A percentile compares a stretch with the other conserved stretches of the same genome.
Conservation (phyloP, 2,888 invertebrate genomes). For the Pyrrhia umbra region DNA sequence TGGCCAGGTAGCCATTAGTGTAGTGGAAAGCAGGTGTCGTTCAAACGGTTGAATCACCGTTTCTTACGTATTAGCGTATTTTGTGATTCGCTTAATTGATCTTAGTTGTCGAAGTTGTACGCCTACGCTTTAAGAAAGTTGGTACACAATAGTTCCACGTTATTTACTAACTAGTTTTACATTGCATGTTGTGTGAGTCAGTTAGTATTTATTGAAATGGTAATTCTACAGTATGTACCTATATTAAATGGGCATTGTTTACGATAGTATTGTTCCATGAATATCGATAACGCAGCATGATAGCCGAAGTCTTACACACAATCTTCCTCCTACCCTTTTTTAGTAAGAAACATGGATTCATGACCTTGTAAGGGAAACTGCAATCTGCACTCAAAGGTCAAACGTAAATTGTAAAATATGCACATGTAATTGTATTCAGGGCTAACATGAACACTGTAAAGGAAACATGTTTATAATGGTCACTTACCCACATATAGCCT, state of each 20-base stretch:
- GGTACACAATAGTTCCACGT: constrained; percentile 54
- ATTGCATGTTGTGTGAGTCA: constrained; percentile 49
- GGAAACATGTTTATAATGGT: constrained; percentile 48
- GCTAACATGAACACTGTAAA: constrained; percentile 77
- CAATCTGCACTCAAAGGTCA: constrained; percentile 67
- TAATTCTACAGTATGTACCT: constrained; percentile 32
- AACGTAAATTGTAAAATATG: constrained; percentile 63
- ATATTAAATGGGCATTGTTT: constrained; percentile 46
- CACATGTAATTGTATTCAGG: constrained; percentile 74
- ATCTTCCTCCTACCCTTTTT: constrained; percentile 27
- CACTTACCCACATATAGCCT: constrained; percentile 36
- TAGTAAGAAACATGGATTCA: constrained; percentile 41
- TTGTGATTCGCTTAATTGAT: constrained; percentile 60
- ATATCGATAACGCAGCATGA: constrained; percentile 6
- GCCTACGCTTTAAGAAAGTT: constrained; percentile 75
- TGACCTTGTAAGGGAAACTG: constrained; percentile 71
- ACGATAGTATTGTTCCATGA: constrained; percentile 40
- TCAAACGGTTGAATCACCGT: constrained; percentile 79
- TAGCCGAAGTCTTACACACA: constrained; percentile 32
- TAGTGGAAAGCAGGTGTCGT: constrained; percentile 70
- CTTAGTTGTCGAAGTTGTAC: constrained; percentile 63
- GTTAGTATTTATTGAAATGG: constrained; percentile 42
- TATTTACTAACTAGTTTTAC: constrained; percentile 51
- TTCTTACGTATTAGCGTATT: constrained; percentile 61
- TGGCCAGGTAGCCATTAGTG: constrained; percentile 72